Percentiles rank a stretch among this genome's conserved stretches.
phyloP scores from a whole-genome alignment of 2,113 vertebrate genomes.

The Gnathonemus echidnorhynchus region DNA sequence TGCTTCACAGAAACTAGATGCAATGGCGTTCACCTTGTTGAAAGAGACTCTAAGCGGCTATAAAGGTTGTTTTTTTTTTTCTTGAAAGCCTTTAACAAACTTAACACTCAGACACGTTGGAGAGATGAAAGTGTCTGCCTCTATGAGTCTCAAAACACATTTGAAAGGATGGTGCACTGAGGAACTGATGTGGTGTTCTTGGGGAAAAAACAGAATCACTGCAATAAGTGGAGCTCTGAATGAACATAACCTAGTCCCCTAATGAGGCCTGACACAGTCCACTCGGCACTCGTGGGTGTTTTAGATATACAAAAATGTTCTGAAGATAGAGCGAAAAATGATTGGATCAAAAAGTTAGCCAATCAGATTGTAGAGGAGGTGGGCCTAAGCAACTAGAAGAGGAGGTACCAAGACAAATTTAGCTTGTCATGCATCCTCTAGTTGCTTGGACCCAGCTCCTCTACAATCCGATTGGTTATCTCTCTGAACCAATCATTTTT shows the following conservation, averaged over 20 bases:
- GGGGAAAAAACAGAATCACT: background rate
- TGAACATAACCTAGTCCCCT: background rate
- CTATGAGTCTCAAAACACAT: background rate
- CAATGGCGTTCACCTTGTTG: background rate
- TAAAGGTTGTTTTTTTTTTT: background rate
- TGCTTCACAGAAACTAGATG: background rate
- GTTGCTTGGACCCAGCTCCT: background rate
- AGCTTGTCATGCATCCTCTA: background rate
- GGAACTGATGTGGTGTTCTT: background rate
- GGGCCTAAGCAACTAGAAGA: background rate
- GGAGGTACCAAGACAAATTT: background rate
- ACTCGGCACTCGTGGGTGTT: background rate
- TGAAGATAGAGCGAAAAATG: background rate
- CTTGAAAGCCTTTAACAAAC: conserved; percentile 6
- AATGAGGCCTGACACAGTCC: background rate
- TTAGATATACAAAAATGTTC: background rate
- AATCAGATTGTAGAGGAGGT: background rate
- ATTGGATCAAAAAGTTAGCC: background rate
- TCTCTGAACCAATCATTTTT: background rate
- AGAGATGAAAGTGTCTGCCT: background rate
- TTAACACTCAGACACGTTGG: background rate
- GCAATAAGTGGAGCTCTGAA: background rate
- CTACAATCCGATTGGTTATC: background rate
- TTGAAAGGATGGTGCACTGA: background rate
- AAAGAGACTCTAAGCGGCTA: background rate